phyloP scores from a whole-genome alignment of 2,113 vertebrate species.

The Perccottus glenii region DNA sequence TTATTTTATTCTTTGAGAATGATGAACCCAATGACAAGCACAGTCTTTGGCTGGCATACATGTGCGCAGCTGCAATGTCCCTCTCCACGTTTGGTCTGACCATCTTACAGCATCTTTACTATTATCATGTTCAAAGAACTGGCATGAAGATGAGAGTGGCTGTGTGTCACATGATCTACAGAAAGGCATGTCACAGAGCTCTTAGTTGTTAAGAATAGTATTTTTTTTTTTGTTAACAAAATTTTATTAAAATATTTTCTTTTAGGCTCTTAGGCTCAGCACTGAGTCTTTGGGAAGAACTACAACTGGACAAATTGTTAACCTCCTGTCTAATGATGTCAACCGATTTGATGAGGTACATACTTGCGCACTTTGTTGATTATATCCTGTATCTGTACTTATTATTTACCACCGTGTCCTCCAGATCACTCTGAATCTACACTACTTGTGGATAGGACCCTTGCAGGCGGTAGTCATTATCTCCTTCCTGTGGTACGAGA shows the following conservation, averaged over 20 bases:
- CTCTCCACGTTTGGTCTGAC: conserved; percentile 80
- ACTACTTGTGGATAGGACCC: conserved; percentile 91
- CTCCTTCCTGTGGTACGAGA: conserved; percentile 89
- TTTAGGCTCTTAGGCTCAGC: conserved; percentile 88
- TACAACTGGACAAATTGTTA: conserved; percentile 93
- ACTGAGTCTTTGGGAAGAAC: conserved; percentile 87
- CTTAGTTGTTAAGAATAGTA: not conserved
- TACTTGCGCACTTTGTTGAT: not conserved
- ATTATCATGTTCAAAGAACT: conserved; percentile 84
- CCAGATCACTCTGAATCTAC: conserved; percentile 74
- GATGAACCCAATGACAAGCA: conserved; percentile 44
- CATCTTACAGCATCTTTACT: conserved; percentile 87
- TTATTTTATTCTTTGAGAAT: conserved; percentile 88
- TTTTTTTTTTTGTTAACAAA: no score
- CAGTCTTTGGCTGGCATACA: conserved; percentile 70
- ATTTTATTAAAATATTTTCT: conserved; percentile 3
- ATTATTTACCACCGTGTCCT: not conserved
- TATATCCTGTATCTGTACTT: not conserved
- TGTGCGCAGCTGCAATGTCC: conserved; percentile 80
- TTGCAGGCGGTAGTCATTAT: conserved; percentile 86
- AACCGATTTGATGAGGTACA: conserved; percentile 92
- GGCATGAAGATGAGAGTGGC: conserved; percentile 92
- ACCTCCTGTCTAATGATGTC: conserved; percentile 93
- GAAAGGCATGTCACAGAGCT: conserved; percentile 80
- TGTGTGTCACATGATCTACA: conserved; percentile 94